Evolutionary conservation across 2,888 invertebrate species (phyloP), one percentile per base, ranked within the genome.

Genomic region (Chesias legatella): DNA sequence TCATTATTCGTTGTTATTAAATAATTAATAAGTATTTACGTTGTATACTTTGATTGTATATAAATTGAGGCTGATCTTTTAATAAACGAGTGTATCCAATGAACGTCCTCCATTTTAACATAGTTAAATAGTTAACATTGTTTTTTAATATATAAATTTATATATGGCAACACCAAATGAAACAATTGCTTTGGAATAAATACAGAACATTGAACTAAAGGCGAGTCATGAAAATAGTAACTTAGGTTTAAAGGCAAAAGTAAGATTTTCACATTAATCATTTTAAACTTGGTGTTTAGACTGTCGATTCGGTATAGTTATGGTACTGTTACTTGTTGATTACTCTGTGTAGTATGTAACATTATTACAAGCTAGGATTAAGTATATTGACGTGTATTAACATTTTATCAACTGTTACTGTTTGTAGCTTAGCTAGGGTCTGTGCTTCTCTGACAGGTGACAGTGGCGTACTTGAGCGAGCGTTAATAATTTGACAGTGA

Each of bases 331-430:
- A 69, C 58, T 66, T 63, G 61, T 65, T 61, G 56, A 58, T 60
- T 63, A 58, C 52, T 54, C 38, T 60, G 53, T 61, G 62, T 56
- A 60, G 51, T 55, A 49, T 56, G 48, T 54, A 53, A 55, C 56
- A 50, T 57, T 59, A 59, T 8, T 6, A 10, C 45, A 48, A 44
- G 38, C 32, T 62, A 63, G 57, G 52, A 60, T 43, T 71, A 69
- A 60, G 43, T 34, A 62, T 69, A 69, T 71, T 73, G 61, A 69
- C 43, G 43, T 78, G 63, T 74, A 72, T 77, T 58, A 66, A 70
- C 72, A 69, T 71, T 79, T 63, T 78, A 80, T 65, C 68, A 73
- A 70, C 65, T 76, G 80, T 80, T 79, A 78, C 58, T 51, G 41
- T 54, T 48, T 59, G 47, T 63, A 58, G 48, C 47, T 58, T 56